These are phyloP conservation scores for Lutjanus argentimaculatus DNA, from an alignment of 2,797 vertebrate genomes.

Conservation along the genomic window DNA sequence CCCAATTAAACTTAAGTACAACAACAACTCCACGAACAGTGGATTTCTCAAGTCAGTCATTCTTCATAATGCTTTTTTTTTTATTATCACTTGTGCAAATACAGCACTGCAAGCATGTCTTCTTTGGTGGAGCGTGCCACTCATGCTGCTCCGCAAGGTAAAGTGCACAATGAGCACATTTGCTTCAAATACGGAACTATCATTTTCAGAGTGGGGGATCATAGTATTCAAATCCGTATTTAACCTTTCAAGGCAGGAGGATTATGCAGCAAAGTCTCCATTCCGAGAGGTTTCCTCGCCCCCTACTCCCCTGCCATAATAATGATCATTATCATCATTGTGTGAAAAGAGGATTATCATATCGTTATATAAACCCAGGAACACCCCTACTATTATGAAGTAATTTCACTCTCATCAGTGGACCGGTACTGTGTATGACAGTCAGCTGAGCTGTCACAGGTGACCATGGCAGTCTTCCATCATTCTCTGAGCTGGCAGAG, in stretches of 20 bases:
- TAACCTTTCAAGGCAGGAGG: conserved; percentile 88
- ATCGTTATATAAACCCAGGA: conserved; percentile 88
- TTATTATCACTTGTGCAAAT: conserved; percentile 58
- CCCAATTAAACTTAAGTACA: conserved; percentile 58
- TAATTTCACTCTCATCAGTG: conserved; percentile 86
- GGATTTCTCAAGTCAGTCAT: conserved; percentile 52
- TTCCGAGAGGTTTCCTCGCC: conserved; percentile 83
- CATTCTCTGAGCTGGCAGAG: conserved; percentile 67
- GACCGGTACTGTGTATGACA: conserved; percentile 77
- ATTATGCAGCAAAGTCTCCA: conserved; percentile 88
- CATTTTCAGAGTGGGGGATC: conserved; percentile 84
- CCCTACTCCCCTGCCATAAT: conserved; percentile 88
- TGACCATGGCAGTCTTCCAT: conserved; percentile 78
- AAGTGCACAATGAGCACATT: conserved; percentile 84
- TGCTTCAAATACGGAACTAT: conserved; percentile 80
- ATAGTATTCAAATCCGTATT: conserved; percentile 89
- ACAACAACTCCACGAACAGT: conserved; percentile 56
- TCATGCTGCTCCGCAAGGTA: conserved; percentile 70
- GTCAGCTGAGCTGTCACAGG: conserved; percentile 82
- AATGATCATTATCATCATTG: conserved; percentile 90
- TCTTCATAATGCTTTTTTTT: conserved; percentile 55
- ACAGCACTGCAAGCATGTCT: conserved; percentile 66
- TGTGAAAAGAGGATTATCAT: conserved; percentile 89
- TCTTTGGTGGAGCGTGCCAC: conserved; percentile 63
- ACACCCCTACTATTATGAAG: conserved; percentile 87